Evolutionary conservation across 2,113 vertebrate genomes (phyloP).

Genomic region (Tachysurus fulvidraco): DNA sequence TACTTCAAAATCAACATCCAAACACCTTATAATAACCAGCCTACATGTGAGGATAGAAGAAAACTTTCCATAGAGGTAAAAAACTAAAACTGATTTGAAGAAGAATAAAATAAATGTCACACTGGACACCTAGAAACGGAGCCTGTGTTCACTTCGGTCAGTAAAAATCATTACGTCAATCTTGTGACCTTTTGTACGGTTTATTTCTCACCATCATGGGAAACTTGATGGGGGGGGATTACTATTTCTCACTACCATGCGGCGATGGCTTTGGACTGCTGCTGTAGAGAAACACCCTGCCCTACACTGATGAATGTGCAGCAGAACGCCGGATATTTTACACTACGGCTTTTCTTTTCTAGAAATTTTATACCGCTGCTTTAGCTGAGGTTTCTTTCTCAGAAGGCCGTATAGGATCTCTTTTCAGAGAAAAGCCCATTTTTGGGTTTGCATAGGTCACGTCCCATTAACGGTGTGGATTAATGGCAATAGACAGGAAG

Average conservation of each 20-base stretch:
- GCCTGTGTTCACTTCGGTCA: not conserved
- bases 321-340: not conserved
- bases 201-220: not conserved
- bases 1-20: not conserved
- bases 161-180: not conserved
- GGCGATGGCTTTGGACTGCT: too few relatives aligned
- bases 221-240: too few relatives aligned
- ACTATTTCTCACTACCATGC: not conserved
- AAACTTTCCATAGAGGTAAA: not conserved
- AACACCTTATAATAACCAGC: not conserved
- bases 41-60: not conserved
- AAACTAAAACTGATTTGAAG: not conserved
- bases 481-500: not conserved
- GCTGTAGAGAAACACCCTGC: not conserved
- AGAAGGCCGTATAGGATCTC: not conserved
- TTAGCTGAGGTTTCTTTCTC: not conserved
- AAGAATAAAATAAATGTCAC: not conserved
- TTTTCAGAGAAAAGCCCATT: slow-evolving; percentile 1
- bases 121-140: not conserved
- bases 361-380: not conserved
- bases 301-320: not conserved
- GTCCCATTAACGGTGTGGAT: not conserved
- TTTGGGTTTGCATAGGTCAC: not conserved
- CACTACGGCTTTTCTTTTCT: too few relatives aligned
- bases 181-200: not conserved